Evolutionary conservation across 1,140 invertebrate species (phyloP).

Genomic region (Calephelis nemesis): DNA sequence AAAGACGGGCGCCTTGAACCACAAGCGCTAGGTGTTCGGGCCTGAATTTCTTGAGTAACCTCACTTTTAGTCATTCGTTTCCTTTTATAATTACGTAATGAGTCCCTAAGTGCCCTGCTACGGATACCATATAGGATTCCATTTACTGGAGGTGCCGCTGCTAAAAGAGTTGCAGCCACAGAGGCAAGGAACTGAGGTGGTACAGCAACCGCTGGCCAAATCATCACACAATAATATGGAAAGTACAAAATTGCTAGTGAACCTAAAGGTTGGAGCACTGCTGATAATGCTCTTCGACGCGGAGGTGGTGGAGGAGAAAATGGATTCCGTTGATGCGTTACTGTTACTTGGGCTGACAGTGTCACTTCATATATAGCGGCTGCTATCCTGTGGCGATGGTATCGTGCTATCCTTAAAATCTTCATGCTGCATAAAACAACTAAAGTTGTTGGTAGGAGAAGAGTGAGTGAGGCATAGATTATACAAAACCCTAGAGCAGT

Average conservation of each 20-base stretch:
- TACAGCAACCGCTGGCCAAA: constrained; percentile 82
- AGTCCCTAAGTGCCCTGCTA: constrained; percentile 84
- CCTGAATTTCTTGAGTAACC: constrained; percentile 88
- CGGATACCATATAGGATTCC: constrained; percentile 88
- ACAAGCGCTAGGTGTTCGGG: constrained; percentile 86
- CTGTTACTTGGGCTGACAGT: constrained; percentile 89
- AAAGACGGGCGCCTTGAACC: constrained; percentile 86
- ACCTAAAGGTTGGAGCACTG: constrained; percentile 85
- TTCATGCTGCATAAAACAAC: constrained; percentile 87
- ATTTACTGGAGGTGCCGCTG: constrained; percentile 86
- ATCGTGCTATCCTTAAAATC: constrained; percentile 88
- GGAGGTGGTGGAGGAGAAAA: constrained; percentile 82
- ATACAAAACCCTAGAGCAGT: constrained; percentile 81
- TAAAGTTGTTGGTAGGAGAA: constrained; percentile 84
- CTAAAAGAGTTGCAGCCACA: constrained; percentile 82
- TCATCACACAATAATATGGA: constrained; percentile 85
- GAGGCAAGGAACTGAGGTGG: constrained; percentile 79
- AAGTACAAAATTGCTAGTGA: constrained; percentile 86
- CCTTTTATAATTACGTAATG: constrained; percentile 88
- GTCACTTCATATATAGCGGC: constrained; percentile 92
- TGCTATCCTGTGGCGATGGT: constrained; percentile 90
- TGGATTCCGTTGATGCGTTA: constrained; percentile 89
- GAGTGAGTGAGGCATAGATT: constrained; percentile 82
- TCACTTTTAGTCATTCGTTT: constrained; percentile 89
- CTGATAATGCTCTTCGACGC: constrained; percentile 83